Evolutionary conservation across 2,113 vertebrate genomes (phyloP).

Genomic region (Leucopsar rothschildi): DNA sequence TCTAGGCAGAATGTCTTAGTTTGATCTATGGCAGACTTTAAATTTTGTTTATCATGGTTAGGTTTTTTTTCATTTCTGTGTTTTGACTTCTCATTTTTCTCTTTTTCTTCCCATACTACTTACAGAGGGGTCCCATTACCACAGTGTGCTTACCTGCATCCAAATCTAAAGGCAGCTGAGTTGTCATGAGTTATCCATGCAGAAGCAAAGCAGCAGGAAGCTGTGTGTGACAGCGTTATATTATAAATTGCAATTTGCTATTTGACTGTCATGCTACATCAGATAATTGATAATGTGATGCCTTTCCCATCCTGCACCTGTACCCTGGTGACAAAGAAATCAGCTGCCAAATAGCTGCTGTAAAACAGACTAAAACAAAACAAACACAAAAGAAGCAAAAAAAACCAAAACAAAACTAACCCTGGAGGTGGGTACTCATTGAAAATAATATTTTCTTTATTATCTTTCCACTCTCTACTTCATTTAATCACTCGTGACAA

Average conservation of each 20-base stretch:
- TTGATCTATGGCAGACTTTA: neutral
- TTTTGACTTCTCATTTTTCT: neutral
- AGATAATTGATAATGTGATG: constrained; percentile 4
- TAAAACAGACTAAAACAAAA: neutral
- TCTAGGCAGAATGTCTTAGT: neutral
- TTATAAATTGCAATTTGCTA: neutral
- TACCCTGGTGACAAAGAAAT: neutral
- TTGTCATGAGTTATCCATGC: neutral
- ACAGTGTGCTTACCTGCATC: neutral
- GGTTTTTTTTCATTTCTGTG: neutral
- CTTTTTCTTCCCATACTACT: neutral
- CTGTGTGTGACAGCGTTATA: neutral
- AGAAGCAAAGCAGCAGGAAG: constrained; percentile 11
- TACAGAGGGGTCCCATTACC: neutral
- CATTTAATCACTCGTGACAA: neutral
- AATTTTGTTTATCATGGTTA: neutral
- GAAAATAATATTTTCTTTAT: neutral
- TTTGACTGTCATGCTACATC: neutral
- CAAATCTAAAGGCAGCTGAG: neutral
- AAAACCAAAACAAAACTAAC: neutral
- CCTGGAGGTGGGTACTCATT: neutral
- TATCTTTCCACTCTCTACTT: neutral
- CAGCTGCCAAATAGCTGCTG: neutral
- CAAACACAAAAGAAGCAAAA: neutral
- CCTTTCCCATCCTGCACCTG: neutral